Evolutionary conservation across 92 coral and sea anemone genomes (phyloP), one percentile per base, ranked within the genome.

Genomic region (Palythoa grandis): DNA sequence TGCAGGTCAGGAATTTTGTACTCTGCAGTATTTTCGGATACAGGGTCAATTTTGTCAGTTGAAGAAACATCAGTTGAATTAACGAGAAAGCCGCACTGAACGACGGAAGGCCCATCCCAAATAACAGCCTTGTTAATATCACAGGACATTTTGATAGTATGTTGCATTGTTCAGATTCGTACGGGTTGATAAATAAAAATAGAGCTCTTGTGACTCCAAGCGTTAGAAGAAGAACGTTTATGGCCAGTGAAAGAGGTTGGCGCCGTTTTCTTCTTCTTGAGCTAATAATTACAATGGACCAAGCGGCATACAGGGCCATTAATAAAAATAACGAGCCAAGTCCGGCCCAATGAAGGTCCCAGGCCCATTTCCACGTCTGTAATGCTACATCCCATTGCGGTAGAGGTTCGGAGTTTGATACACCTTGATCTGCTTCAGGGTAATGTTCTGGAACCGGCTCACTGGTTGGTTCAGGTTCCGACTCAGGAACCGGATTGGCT

Each of bases 61-160:
- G 95, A 19, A 94, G 90, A 66, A 94, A 94, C 76, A 86, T 84
- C 37, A 92, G 71, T 53, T 94, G 98, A 56, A 94, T 84, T 73
- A 92, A 63, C 22, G 98, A 94, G 86, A 94, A 94, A 5, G 98
- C 90, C 4, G 98, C 98, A 8, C 95, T 90, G 39, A 94, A 83
- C 50, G 95, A 92, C n/a, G 98, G 98, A n/a, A 94, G 87, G 50
- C 95, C 98, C 57, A 92, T 47, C 23, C 92, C 98, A 73, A 92
- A 94, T 43, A 94, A 84, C 16, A 94, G 70, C 63, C 98, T 89
- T 29, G 95, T 78, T 22, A 94, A 9, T 57, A 94, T 53, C 29
- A 87, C 56, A 12, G 95, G 93, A 58, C 98, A 94, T 66, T 3
- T 16, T 40, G 98, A 88, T 0, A 90, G 24, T 83, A 94, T 53